Evolutionary conservation across 2,888 invertebrate genomes (phyloP).

Genomic region (Trissonchulus latispiculum): DNA sequence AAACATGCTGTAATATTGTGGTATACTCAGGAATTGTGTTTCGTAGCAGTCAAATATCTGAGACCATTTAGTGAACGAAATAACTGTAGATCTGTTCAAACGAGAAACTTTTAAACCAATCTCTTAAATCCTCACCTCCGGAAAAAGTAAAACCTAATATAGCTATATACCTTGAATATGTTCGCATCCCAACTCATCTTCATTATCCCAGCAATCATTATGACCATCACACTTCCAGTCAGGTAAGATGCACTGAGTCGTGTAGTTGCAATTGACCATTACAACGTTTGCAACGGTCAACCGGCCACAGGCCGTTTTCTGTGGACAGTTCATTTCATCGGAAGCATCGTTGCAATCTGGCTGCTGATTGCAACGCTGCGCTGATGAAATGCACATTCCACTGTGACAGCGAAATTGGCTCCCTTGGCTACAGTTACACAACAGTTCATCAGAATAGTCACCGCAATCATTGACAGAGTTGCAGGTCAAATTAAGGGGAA

Average conservation of each 20-base stretch:
- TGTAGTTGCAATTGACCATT: background rate
- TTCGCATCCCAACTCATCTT: constrained; percentile 55
- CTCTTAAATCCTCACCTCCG: too few relatives aligned
- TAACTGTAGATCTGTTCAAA: too few relatives aligned
- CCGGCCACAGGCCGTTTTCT: constrained; percentile 12
- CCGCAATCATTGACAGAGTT: constrained; percentile 64
- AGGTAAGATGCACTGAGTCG: constrained; percentile 20
- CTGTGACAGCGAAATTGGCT: constrained; percentile 61
- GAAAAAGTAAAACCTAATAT: too few relatives aligned
- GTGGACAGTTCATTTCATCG: constrained; percentile 23
- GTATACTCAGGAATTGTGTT: too few relatives aligned
- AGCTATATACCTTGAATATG: too few relatives aligned
- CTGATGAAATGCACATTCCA: constrained; percentile 57
- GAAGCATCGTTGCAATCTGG: constrained; percentile 27
- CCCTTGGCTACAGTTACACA: constrained; percentile 48
- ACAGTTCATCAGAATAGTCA: constrained; percentile 60
- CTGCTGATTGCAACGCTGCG: constrained; percentile 17
- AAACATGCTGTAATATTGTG: too few relatives aligned
- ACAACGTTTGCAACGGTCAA: background rate
- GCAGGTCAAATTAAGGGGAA: constrained; percentile 55
- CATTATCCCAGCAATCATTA: constrained; percentile 63
- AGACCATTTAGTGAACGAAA: too few relatives aligned
- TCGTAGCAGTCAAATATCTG: too few relatives aligned
- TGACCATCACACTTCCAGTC: constrained; percentile 51
- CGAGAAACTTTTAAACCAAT: too few relatives aligned